Percentiles rank a stretch among this genome's conserved stretches.
These are phyloP conservation scores for Periplaneta americana DNA, from an alignment of 1,140 invertebrate genomes.

Conservation along the genomic window DNA sequence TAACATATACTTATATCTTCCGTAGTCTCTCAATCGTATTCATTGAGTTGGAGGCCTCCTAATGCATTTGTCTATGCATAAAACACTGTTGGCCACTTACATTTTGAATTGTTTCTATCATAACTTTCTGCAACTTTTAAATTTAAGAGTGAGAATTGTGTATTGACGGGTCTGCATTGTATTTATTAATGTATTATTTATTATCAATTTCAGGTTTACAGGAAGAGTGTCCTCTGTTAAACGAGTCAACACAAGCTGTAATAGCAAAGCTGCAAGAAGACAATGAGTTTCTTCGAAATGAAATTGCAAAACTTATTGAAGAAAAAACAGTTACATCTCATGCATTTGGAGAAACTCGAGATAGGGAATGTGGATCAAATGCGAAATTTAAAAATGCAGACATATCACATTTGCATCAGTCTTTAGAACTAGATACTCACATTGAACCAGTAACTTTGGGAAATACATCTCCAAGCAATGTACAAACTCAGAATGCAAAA, in stretches of 20 bases:
- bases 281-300: neutral
- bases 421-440: neutral
- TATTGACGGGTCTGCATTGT: too few relatives aligned
- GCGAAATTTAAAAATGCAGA: neutral
- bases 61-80: too few relatives aligned
- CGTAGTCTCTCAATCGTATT: too few relatives aligned
- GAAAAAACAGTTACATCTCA: neutral
- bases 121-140: too few relatives aligned
- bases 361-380: neutral
- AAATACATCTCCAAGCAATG: neutral
- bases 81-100: too few relatives aligned
- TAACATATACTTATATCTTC: too few relatives aligned
- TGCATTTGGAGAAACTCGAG: neutral
- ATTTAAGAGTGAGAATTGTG: too few relatives aligned
- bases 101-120: too few relatives aligned
- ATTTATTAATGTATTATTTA: neutral
- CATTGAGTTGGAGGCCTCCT: too few relatives aligned
- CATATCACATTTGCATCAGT: neutral
- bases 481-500: too few relatives aligned
- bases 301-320: neutral
- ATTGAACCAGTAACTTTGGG: neutral
- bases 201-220: neutral
- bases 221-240: neutral
- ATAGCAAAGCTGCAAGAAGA: neutral
- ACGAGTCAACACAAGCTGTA: neutral